Evolutionary conservation across 1,140 invertebrate genomes (phyloP), one percentile per base, ranked within the genome.

Genomic region (Drosophila orosa): DNA sequence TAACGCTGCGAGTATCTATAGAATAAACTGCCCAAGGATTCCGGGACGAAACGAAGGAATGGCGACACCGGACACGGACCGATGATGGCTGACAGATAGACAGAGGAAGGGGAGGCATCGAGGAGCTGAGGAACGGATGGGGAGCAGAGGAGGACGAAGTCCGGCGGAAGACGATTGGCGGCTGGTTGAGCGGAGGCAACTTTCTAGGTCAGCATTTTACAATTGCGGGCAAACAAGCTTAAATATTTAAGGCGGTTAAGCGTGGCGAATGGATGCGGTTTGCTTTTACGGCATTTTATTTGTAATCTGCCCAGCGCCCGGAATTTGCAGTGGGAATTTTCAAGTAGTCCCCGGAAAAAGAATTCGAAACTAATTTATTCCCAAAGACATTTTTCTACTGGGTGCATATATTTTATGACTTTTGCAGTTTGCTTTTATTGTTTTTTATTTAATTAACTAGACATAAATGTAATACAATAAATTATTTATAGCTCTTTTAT

Each of bases 181-280:
- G 47, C 48, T 47, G 52, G 31, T 68, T 71, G 62, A 57, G 31
- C 37, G 29, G 19, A 47, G 73, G 62, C 24, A 42, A 66, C 47
- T 75, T 75, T 58, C 72, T 75, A 76, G 73, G 72, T 75, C 73
- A 75, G 73, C 72, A 59, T 75, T 75, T 66, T 66, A 22, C 72
- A 66, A 57, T 75, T 50, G 73, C 24, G 50, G 54, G 45, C 61
- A 75, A 75, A 67, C 61, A 67, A 67, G 73, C 61, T 75, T 75
- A 75, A 75, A 75, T 67, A 75, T 75, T 75, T 75, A 75, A 75
- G 73, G 57, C 73, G 52, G 50, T 52, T 75, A 35, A 75, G 61
- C 72, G 29, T 29, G 44, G 33, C 52, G 47, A 60, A 37, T 47
- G 42, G 25, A 66, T 66, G 47, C 50, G 67, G 40, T 55, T 62